Evolutionary conservation across 2,888 invertebrate species (phyloP).

Genomic region (Dorcus hopei): DNA sequence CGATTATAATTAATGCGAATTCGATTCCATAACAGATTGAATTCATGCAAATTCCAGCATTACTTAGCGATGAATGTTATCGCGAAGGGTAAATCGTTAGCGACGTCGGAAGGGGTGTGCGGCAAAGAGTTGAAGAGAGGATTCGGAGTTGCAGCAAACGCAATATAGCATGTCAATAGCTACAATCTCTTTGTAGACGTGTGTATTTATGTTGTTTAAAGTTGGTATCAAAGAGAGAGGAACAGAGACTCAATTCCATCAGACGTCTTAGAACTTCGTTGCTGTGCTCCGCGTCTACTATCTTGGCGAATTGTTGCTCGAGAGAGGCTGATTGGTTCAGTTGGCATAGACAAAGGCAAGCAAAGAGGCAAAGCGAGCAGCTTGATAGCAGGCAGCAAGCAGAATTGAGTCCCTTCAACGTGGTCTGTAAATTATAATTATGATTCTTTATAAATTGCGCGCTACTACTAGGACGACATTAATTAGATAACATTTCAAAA

Average conservation of each 20-base stretch:
- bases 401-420: constrained; percentile 10
- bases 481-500: constrained; percentile 30
- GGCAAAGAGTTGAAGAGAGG: constrained; percentile 3
- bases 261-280: constrained; percentile 34
- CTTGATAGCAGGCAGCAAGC: constrained; percentile 29
- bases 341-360: constrained; percentile 38
- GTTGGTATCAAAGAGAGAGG: constrained; percentile 34
- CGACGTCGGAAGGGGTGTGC: neutral
- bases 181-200: constrained; percentile 35
- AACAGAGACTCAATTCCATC: constrained; percentile 33
- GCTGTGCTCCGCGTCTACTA: constrained; percentile 19
- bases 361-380: constrained; percentile 34
- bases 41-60: too few relatives aligned
- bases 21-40: too few relatives aligned
- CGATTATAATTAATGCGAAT: too few relatives aligned
- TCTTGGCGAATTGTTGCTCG: constrained; percentile 36
- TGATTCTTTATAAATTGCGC: constrained; percentile 30
- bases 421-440: constrained; percentile 33
- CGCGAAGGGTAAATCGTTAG: too few relatives aligned
- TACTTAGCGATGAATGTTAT: too few relatives aligned
- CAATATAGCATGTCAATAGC: constrained; percentile 28
- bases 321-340: constrained; percentile 39
- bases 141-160: constrained; percentile 21
- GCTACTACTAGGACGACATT: constrained; percentile 30
- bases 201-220: constrained; percentile 39